phyloP scores from a whole-genome alignment of 2,888 invertebrate genomes.

The Calephelis perditalis region DNA sequence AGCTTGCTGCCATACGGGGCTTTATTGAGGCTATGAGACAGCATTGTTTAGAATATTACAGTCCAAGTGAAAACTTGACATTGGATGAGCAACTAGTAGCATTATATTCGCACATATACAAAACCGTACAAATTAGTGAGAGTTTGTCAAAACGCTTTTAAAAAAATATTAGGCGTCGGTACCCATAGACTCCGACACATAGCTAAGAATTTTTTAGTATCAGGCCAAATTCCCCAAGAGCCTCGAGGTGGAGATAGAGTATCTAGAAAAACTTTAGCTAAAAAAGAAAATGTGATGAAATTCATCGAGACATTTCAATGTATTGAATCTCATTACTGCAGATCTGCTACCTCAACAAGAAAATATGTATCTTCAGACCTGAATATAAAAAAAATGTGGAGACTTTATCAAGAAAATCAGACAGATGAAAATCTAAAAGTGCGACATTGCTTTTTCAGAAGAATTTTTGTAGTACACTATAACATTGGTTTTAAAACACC shows the following conservation, averaged over 20 bases:
- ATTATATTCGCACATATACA: slow-evolving; percentile 19
- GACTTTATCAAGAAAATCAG: slow-evolving; percentile 24
- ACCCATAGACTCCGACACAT: slow-evolving; percentile 27
- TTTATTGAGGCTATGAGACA: too few relatives aligned
- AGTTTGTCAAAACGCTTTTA: slow-evolving; percentile 30
- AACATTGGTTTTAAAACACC: slow-evolving; percentile 21
- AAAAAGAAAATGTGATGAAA: slow-evolving; percentile 24
- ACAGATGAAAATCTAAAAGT: slow-evolving; percentile 24
- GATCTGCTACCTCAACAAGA: slow-evolving; percentile 22
- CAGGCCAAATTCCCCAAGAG: slow-evolving; percentile 29
- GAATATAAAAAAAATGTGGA: slow-evolving; percentile 24
- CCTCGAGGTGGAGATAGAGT: slow-evolving; percentile 23
- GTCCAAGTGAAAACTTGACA: too few relatives aligned
- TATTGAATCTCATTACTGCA: slow-evolving; percentile 24
- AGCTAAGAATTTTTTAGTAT: slow-evolving; percentile 18
- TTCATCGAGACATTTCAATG: slow-evolving; percentile 24
- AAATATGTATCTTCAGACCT: slow-evolving; percentile 23
- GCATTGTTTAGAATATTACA: too few relatives aligned
- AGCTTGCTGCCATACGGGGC: too few relatives aligned
- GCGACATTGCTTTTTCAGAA: slow-evolving; percentile 21
- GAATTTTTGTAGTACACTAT: slow-evolving; percentile 19
- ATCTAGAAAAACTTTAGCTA: slow-evolving; percentile 21
- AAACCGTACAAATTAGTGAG: slow-evolving; percentile 27
- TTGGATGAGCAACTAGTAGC: too few relatives aligned
- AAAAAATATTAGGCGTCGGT: slow-evolving; percentile 26